A percentile compares a stretch with the other conserved stretches of the same genome.
These are phyloP conservation scores for Colistium nudipinnis DNA, from an alignment of 2,113 vertebrate genomes.

Conservation along the genomic window DNA sequence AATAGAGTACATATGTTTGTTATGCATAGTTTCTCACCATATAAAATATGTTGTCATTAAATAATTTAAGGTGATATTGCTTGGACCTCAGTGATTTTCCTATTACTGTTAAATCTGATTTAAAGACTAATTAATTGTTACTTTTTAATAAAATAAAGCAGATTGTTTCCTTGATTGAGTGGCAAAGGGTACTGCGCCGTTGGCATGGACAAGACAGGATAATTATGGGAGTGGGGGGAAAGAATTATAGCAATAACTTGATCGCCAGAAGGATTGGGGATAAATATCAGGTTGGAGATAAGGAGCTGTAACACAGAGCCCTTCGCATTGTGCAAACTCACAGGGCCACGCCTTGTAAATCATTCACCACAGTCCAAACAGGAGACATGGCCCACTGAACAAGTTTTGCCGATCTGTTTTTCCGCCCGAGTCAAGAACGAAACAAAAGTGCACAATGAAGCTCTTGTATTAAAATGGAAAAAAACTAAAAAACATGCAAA, in stretches of 20 bases:
- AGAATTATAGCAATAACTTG: neutral
- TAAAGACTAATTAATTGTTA: neutral
- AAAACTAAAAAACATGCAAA: neutral
- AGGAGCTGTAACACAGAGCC: neutral
- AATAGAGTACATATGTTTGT: conserved; percentile 11
- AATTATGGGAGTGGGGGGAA: neutral
- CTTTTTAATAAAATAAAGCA: neutral
- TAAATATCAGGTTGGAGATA: conserved; percentile 26
- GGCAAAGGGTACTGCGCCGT: neutral
- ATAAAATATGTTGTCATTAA: conserved; percentile 15
- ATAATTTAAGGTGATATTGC: neutral
- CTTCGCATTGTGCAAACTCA: conserved; percentile 12
- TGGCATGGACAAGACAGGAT: neutral
- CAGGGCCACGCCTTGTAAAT: conserved; percentile 64
- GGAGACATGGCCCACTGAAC: neutral
- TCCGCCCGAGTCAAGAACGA: neutral
- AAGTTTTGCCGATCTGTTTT: neutral
- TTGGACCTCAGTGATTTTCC: neutral
- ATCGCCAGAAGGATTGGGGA: neutral
- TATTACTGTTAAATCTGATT: neutral
- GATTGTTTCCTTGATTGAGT: neutral
- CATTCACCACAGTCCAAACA: conserved; percentile 44
- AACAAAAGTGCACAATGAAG: neutral
- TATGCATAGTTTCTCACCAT: conserved; percentile 19
- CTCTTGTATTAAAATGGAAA: neutral